These are phyloP conservation scores for Setipinna tenuifilis DNA, from an alignment of 2,797 vertebrate genomes.

Conservation along the genomic window DNA sequence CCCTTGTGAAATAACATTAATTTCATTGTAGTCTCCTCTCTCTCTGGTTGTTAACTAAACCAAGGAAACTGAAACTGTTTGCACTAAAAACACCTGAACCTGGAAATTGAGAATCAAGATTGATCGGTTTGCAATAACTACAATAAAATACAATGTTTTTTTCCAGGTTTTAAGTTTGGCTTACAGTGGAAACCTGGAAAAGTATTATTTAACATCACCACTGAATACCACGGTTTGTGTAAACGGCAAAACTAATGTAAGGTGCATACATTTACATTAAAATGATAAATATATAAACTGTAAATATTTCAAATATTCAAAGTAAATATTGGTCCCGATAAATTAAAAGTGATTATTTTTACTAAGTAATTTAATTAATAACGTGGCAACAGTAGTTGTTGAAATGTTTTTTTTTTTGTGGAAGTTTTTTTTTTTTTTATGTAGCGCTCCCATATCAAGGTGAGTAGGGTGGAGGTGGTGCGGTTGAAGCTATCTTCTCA, in stretches of 20 bases:
- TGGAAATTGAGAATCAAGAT: no score
- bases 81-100: no score
- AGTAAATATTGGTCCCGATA: background rate
- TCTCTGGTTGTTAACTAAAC: no score
- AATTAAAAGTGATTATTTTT: background rate
- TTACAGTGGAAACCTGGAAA: no score
- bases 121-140: no score
- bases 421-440: background rate
- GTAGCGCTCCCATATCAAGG: constrained; percentile 69
- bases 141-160: no score
- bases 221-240: background rate
- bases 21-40: no score
- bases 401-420: background rate
- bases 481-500: constrained; percentile 82
- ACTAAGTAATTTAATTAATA: background rate
- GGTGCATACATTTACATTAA: background rate
- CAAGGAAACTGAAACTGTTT: no score
- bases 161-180: no score
- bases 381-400: background rate
- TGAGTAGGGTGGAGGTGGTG: constrained; percentile 86
- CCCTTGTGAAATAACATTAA: no score
- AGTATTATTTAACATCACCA: background rate
- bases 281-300: background rate
- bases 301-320: background rate
- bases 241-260: background rate